A percentile compares a stretch with the other conserved stretches of the same genome.
phyloP scores from a whole-genome alignment of 2,797 vertebrate genomes.

The Platyrinchus mystaceus region DNA sequence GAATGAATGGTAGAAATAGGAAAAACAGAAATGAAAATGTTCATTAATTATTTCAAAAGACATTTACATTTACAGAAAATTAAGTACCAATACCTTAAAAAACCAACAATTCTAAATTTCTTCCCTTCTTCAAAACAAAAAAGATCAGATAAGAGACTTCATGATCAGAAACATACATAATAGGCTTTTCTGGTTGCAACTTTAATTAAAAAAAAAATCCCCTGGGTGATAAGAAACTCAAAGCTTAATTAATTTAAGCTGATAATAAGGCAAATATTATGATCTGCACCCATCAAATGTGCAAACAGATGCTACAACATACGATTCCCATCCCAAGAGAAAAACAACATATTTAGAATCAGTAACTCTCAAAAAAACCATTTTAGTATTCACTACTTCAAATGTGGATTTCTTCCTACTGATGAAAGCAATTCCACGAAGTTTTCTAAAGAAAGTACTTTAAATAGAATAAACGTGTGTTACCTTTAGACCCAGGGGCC shows the following conservation, averaged over 20 bases:
- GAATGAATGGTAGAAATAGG: not conserved
- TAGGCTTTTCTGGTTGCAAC: not conserved
- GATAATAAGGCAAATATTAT: not conserved
- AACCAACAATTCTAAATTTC: not conserved
- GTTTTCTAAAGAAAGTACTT: not conserved
- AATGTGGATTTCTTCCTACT: not conserved
- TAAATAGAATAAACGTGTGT: not conserved
- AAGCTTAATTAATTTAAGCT: not conserved
- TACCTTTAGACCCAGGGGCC: conserved; percentile 98
- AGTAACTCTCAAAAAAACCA: not conserved
- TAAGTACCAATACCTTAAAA: not conserved
- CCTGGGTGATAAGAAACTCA: not conserved
- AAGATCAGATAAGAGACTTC: not conserved
- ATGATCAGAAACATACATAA: not conserved
- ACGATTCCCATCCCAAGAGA: not conserved
- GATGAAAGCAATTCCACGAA: not conserved
- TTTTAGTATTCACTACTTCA: not conserved
- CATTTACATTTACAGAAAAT: not conserved
- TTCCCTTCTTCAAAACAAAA: not conserved
- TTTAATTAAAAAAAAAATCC: not conserved
- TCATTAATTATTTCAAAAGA: not conserved
- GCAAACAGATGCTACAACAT: not conserved
- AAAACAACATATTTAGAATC: not conserved
- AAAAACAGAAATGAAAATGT: not conserved
- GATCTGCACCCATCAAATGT: not conserved